Base-by-base conservation (phyloP, 2,888 invertebrate species). In the Chrysina gloriosa region DNA sequence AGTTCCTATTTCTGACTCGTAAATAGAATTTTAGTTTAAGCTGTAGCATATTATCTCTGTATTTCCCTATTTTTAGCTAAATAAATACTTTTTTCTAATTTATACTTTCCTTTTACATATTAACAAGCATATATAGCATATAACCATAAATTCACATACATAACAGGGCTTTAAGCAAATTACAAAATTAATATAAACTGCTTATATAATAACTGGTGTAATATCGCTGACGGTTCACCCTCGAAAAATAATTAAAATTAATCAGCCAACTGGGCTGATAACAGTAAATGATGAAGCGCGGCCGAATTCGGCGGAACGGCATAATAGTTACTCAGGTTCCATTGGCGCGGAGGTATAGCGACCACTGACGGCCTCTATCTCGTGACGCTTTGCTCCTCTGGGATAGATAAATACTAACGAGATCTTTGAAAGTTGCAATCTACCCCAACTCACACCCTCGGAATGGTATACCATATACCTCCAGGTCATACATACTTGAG, bases 361-460 rank as follows among this genome's bases (percentile, higher is more conserved):
- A 73, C 74, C 75, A 74, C 73, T 73, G 71, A 71, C 73, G 69
- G 72, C 74, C 75, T 77, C 77, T 78, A 77, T 77, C 78, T 77
- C 71, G 75, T 73, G 72, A 71, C 75, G 73, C 77, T 70, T 65
- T 56, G 74, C 72, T 81, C 81, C 81, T 78, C 72, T 70, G 81
- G 82, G 83, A 81, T 78, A 79, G 80, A 82, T 83, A 83, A 83
- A 83, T 82, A 83, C 83, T 81, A 82, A 82, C 81, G 81, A 82
- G 82, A 81, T 81, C 81, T 82, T 80, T 80, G 80, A 78, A 79
- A 78, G 75, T 78, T 76, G 77, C 79, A 79, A 79, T 80, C 80
- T 79, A 80, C 81, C 81, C 81, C 79, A 80, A 75, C 77, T 74
- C 72, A 69, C 72, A 72, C 73, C 70, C 72, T 71, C 70, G 42